Evolutionary conservation across 2,113 vertebrate genomes (phyloP), one percentile per base, ranked within the genome.

Genomic region (Oryzias woworae): DNA sequence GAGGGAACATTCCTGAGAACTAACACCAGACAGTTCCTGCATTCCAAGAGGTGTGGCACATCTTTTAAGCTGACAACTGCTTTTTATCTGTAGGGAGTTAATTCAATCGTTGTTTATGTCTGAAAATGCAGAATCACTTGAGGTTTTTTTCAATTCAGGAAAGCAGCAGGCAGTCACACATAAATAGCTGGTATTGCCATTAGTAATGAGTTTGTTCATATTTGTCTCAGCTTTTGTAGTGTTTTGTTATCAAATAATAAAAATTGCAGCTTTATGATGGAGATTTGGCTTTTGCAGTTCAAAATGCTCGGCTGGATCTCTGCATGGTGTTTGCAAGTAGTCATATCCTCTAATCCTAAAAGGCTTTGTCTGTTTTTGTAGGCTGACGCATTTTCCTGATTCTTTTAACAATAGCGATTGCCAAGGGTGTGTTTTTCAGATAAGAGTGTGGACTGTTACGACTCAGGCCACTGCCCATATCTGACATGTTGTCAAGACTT

Each of bases 321-420:
- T 80, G 63, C 67, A 53, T 53, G 31, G 62, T 77, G 69, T 52
- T 42, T 20, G 10, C 24, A 43, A 84, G 74, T 77, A 69, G 76
- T 85, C 57, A 87, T 72, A 16, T 85, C 78, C 78, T 80, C 56
- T 70, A 68, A 77, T 82, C 71, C 72, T 78, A 69, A 83, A 85
- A 80, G 20, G 73, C 66, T 78, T 62, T 61, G 65, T 85, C 75
- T 84, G 82, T 83, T 85, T 88, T 61, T 78, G 67, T 68, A 53
- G 58, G 51, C 53, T 83, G 73, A 76, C 60, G 57, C 80, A 36
- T 76, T 87, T 87, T 74, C 72, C 79, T 46, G 61, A 62, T 59
- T 79, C 46, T 69, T 56, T 70, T 70, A 86, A 89, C 84, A 88
- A 82, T 66, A 64, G 63, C 66, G 62, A 41, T 43, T 36, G 67